Evolutionary conservation across 2,888 invertebrate species (phyloP), one percentile per base, ranked within the genome.

Genomic region (Apodemia zela): DNA sequence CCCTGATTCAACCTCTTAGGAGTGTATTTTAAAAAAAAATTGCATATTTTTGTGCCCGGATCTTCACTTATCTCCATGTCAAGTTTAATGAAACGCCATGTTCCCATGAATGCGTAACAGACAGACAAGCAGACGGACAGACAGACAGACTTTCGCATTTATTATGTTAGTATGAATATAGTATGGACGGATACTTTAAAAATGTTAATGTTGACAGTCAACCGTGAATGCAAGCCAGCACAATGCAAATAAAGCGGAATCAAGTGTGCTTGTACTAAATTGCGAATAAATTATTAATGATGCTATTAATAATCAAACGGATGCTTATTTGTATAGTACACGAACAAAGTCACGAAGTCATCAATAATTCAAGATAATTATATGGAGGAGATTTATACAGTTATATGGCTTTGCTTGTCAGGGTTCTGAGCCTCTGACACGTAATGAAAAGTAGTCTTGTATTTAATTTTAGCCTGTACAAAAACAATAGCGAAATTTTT

Each of bases 301-400:
- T 7, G 21, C 29, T 15, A 54, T 54, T 54, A 54, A 54, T 54
- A 54, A 25, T 1, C 54, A 54, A 54, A 54, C 54, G 54, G 54
- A 21, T 54, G 25, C 54, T 45, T 54, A 25, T 54, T 54, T 25
- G 25, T 54, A 21, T 1, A 54, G 8, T 25, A 54, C 54, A 25
- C 54, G 25, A 54, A 25, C 21, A 13, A 21, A 54, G 25, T 54
- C 54, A 15, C 42, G n/a, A 45, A 45, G 21, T 54, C 54, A 54
- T 54, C 13, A 54, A 11, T 54, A 54, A 54, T 54, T 54, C 25
- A 54, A 54, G 54, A 54, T 54, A 54, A 54, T 54, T 21, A 25
- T 54, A 54, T 54, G 54, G 25, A 54, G 25, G 21, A 54, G 54
- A 54, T 54, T 54, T 54, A 15, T 15, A 54, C 21, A 21, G 18